Evolutionary conservation across 2,797 vertebrate species (phyloP), one percentile per base, ranked within the genome.

Genomic region (Pantherophis vulpinus): DNA sequence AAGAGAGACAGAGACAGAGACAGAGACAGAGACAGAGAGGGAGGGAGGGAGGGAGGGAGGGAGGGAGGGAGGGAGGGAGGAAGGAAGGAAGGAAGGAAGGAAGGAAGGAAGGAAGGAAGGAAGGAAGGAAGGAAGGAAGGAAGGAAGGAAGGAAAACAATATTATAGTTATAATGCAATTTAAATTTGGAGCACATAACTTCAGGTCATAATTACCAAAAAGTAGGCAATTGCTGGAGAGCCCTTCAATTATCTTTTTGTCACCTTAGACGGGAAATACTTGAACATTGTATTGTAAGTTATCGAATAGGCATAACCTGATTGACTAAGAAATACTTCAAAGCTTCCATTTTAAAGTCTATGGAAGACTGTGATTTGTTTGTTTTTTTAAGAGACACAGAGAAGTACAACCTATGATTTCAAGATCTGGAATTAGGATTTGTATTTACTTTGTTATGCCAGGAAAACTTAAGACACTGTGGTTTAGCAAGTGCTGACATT

Each of bases 1-100:
- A 4, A 23, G 25, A 9, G 0, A 74, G 10, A 29, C 1, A 32
- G 0, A 16, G 42, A 2, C 6, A 7, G 29, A 14, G 3, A 4
- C 8, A 60, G 59, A 3, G 0, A 32, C 32, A 32, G 32, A 32
- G 58, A n/a, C n/a, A n/a, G n/a, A n/a, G n/a, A n/a, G n/a, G n/a
- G n/a, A 60, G 3, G 27, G 3, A 10, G 0, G 10, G 9, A 10
- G 1, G 10, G 7, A 7, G 6, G 18, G 58, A 7, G 0, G 37
- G 37, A 37, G 37, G 37, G 37, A 37, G 2, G 37, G 2, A 5
- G 29, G 13, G 1, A 66, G 11, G 27, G 0, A 63, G 12, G 10
- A 2, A 29, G 4, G 12, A 5, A 4, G 11, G 4, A 2, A 66
- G 12, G 3, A 1, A 63, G 29, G 3, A 5, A 63, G 23, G 29